Percentiles rank a stretch among this genome's conserved stretches.
phyloP scores from a whole-genome alignment of 2,113 vertebrate genomes.

The Syngnathus typhle region DNA sequence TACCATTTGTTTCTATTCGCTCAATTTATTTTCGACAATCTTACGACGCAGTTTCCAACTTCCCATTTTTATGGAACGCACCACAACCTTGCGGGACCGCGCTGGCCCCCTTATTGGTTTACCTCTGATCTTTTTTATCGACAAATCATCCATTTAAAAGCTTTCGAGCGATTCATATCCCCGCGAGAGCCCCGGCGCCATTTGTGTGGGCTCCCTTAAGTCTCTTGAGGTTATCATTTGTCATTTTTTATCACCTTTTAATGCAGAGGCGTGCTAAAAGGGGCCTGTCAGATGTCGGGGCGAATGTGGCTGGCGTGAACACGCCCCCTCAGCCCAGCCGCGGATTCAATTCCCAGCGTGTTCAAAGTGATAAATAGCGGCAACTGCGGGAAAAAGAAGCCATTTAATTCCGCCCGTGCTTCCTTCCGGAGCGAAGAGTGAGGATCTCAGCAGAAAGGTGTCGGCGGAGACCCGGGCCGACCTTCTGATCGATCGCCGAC shows the following conservation, averaged over 20 bases:
- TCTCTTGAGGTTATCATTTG: background rate
- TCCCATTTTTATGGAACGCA: background rate
- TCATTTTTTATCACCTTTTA: background rate
- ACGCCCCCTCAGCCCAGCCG: slow-evolving; percentile 16
- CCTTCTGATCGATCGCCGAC: background rate
- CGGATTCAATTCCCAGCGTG: slow-evolving; percentile 25
- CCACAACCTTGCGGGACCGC: background rate
- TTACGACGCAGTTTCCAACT: background rate
- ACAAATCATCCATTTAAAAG: background rate
- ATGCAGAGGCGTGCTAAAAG: background rate
- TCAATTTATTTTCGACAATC: too few relatives aligned
- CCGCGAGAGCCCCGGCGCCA: background rate
- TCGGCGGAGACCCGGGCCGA: background rate
- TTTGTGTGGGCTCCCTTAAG: background rate
- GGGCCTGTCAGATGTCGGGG: background rate
- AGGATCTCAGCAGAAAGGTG: slow-evolving; percentile 12
- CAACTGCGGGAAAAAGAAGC: slow-evolving; percentile 20
- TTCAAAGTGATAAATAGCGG: slow-evolving; percentile 25
- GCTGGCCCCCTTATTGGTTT: background rate
- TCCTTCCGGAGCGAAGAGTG: background rate
- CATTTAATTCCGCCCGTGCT: slow-evolving; percentile 15
- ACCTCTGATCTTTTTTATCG: background rate
- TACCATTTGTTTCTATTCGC: too few relatives aligned
- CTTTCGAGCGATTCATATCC: background rate
- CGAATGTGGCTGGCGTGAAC: background rate